Evolutionary conservation across 2,113 vertebrate genomes (phyloP).

Genomic region (Cyprinodon tularosa): DNA sequence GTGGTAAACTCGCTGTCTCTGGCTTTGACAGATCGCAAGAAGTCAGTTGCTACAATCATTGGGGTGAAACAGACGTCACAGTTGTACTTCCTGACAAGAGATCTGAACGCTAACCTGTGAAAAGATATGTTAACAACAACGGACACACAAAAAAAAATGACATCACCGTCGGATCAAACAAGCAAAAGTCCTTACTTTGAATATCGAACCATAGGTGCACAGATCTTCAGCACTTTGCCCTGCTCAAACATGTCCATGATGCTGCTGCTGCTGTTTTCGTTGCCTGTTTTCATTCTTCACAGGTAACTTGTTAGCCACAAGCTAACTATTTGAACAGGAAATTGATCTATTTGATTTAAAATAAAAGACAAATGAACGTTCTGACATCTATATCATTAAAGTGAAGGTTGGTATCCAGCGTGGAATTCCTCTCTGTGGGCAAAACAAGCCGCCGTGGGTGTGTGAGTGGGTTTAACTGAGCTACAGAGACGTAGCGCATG

Average conservation of each 20-base stretch:
- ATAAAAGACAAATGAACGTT: too few species aligned
- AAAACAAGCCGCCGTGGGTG: not conserved
- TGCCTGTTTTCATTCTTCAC: slow-evolving; percentile 57
- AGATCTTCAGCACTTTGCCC: slow-evolving; percentile 87
- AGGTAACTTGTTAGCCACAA: slow-evolving; percentile 4
- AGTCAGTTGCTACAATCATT: slow-evolving; percentile 96
- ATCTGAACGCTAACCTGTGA: slow-evolving; percentile 90
- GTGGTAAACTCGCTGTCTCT: slow-evolving; percentile 99
- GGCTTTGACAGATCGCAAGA: slow-evolving; percentile 92
- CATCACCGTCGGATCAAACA: not conserved
- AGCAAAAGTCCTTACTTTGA: slow-evolving; percentile 87
- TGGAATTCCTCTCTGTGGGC: too few species aligned
- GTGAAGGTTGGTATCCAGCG: rapidly evolving
- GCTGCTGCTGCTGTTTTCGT: slow-evolving; percentile 38
- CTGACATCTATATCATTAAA: not conserved
- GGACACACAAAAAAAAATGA: not conserved
- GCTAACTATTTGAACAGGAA: slow-evolving; percentile 17
- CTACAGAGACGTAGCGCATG: not conserved
- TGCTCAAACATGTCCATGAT: slow-evolving; percentile 89
- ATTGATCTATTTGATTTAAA: not conserved
- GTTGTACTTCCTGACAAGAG: slow-evolving; percentile 90
- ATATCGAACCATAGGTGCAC: slow-evolving; percentile 97
- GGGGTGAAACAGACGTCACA: slow-evolving; percentile 97
- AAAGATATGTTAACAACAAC: not conserved
- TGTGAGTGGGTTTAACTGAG: too few species aligned